These are phyloP conservation scores for Drosophila nebulosa DNA, from an alignment of 1,140 invertebrate genomes.

Conservation along the genomic window DNA sequence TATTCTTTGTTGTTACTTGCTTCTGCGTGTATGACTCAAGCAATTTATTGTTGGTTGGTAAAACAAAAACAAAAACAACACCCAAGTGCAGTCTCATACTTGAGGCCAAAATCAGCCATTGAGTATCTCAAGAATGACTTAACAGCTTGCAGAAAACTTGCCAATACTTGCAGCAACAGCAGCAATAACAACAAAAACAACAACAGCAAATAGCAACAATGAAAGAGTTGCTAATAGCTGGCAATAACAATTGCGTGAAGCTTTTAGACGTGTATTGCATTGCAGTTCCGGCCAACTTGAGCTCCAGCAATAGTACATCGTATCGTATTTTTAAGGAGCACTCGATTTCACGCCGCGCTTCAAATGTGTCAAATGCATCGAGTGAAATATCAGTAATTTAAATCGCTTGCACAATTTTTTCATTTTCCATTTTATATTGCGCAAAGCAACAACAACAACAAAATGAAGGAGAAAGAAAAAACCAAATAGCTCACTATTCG, in stretches of 20 bases:
- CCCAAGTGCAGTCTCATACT: constrained; percentile 43
- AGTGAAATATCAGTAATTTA: constrained; percentile 65
- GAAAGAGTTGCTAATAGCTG: constrained; percentile 59
- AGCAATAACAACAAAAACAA: too few relatives aligned
- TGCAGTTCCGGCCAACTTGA: constrained; percentile 56
- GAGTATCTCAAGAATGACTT: constrained; percentile 76
- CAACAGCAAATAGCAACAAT: constrained; percentile 50
- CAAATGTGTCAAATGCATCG: constrained; percentile 71
- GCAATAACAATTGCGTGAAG: constrained; percentile 54
- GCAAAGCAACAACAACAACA: too few relatives aligned
- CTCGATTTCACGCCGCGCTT: constrained; percentile 33
- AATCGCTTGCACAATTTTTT: constrained; percentile 64
- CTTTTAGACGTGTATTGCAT: constrained; percentile 59
- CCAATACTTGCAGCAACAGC: constrained; percentile 14
- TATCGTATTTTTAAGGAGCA: constrained; percentile 4
- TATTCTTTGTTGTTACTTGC: constrained; percentile 23
- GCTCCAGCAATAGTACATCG: not conserved
- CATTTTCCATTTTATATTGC: constrained; percentile 60
- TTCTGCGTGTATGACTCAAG: constrained; percentile 73
- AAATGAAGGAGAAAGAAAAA: constrained; percentile 41
- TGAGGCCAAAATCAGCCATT: constrained; percentile 61
- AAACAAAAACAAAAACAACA: constrained; percentile 31
- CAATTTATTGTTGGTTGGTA: constrained; percentile 56
- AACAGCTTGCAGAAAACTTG: constrained; percentile 58
- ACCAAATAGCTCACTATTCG: constrained; percentile 49